These are phyloP conservation scores for Prunella fulvescens DNA, from an alignment of 2,113 vertebrate species.

Conservation along the genomic window DNA sequence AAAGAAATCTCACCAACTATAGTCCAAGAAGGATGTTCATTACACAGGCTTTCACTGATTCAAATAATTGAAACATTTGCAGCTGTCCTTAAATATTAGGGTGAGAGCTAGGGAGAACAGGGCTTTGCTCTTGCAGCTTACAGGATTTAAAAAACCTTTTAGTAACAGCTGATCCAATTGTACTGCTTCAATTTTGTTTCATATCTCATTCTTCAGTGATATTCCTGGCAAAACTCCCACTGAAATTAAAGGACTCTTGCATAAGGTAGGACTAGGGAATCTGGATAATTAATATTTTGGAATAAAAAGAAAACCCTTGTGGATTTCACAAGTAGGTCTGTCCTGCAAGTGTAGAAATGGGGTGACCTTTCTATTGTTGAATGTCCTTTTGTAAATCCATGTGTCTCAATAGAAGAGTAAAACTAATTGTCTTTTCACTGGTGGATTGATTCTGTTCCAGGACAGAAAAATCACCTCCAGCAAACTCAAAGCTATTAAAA, in stretches of 20 bases:
- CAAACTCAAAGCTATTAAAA: background rate
- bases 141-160: background rate
- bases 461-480: constrained; percentile 28
- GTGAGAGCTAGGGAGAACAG: background rate
- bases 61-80: constrained; percentile 42
- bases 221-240: background rate
- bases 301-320: constrained; percentile 10
- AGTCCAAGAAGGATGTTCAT: constrained; percentile 8
- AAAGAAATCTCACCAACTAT: background rate
- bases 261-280: background rate
- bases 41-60: constrained; percentile 25
- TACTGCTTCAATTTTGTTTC: background rate
- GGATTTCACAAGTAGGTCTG: background rate
- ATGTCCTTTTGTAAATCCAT: background rate
- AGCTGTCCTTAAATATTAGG: constrained; percentile 33
- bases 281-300: constrained; percentile 1
- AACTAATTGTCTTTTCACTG: constrained; percentile 11
- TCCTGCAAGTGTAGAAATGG: background rate
- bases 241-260: constrained; percentile 1
- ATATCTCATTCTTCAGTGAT: background rate
- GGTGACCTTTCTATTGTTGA: constrained; percentile 14
- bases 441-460: constrained; percentile 1
- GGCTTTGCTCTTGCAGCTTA: background rate
- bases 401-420: background rate
- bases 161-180: background rate